These are phyloP conservation scores for Pituophis catenifer DNA, from an alignment of 2,113 vertebrate genomes.

Conservation along the genomic window DNA sequence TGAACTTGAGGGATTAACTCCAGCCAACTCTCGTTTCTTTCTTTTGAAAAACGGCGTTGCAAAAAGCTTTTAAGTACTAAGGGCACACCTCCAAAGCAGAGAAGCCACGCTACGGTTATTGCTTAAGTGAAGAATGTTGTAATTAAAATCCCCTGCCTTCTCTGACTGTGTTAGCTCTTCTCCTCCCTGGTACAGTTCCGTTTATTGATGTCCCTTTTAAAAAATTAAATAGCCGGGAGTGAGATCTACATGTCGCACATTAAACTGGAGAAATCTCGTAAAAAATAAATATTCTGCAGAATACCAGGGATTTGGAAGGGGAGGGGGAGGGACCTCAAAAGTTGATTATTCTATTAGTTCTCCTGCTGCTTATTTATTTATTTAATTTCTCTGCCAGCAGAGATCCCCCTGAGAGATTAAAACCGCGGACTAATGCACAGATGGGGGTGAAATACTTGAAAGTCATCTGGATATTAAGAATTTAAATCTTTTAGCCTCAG, in stretches of 20 bases:
- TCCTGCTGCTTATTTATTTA: slow-evolving; percentile 65
- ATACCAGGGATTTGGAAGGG: not conserved
- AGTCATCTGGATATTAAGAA: slow-evolving; percentile 90
- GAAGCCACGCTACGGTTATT: not conserved
- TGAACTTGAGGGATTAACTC: not conserved
- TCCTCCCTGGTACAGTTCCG: slow-evolving; percentile 35
- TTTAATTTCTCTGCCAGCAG: slow-evolving; percentile 63
- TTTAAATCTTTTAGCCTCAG: slow-evolving; percentile 91
- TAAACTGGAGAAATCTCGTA: slow-evolving; percentile 58
- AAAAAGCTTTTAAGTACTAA: not conserved
- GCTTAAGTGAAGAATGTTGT: slow-evolving; percentile 43
- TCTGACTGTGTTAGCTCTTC: slow-evolving; percentile 20
- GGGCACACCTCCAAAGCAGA: slow-evolving; percentile 14
- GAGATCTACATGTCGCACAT: slow-evolving; percentile 61
- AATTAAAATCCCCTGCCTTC: slow-evolving; percentile 37
- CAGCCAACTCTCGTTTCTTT: not conserved
- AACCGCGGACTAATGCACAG: slow-evolving; percentile 67
- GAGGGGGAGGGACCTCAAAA: slow-evolving; percentile 7
- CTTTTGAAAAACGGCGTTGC: not conserved
- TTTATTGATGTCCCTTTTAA: slow-evolving; percentile 53
- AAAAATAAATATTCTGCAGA: slow-evolving; percentile 58
- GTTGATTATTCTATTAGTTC: slow-evolving; percentile 60
- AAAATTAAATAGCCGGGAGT: slow-evolving; percentile 66
- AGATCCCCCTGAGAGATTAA: slow-evolving; percentile 71
- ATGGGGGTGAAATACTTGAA: slow-evolving; percentile 75